A percentile compares a stretch with the other conserved stretches of the same genome.
These are phyloP conservation scores for Onchidella celtica DNA, from an alignment of 2,888 invertebrate species.

Conservation along the genomic window DNA sequence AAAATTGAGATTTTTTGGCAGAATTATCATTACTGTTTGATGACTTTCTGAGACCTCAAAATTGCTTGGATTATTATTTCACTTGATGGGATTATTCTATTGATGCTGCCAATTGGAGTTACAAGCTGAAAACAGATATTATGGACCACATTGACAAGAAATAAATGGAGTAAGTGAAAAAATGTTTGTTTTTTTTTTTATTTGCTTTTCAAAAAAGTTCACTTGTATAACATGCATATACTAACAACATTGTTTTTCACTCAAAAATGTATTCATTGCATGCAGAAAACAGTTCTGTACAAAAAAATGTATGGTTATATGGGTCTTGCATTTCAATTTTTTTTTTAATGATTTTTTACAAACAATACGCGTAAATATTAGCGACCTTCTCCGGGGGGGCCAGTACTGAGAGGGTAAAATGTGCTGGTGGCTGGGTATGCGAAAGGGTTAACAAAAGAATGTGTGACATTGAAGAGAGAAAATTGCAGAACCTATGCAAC, in stretches of 20 bases:
- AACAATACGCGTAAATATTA: not conserved
- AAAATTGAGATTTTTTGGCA: too few species aligned
- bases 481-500: too few species aligned
- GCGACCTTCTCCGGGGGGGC: not conserved
- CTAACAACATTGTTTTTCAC: not conserved
- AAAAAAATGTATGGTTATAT: not conserved
- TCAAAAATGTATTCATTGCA: not conserved
- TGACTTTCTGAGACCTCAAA: not conserved
- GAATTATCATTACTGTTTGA: not conserved
- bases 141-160: not conserved
- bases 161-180: not conserved
- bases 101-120: not conserved
- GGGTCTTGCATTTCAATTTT: not conserved
- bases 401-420: not conserved
- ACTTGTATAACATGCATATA: not conserved
- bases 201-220: not conserved
- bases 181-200: not conserved
- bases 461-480: too few species aligned
- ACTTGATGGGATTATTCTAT: not conserved
- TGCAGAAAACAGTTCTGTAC: not conserved
- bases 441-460: not conserved
- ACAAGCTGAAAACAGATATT: not conserved
- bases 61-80: not conserved
- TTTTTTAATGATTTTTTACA: not conserved
- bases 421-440: not conserved